Conservation (phyloP, 2,888 invertebrate species). For the Rhopalosiphum nymphaeae region DNA sequence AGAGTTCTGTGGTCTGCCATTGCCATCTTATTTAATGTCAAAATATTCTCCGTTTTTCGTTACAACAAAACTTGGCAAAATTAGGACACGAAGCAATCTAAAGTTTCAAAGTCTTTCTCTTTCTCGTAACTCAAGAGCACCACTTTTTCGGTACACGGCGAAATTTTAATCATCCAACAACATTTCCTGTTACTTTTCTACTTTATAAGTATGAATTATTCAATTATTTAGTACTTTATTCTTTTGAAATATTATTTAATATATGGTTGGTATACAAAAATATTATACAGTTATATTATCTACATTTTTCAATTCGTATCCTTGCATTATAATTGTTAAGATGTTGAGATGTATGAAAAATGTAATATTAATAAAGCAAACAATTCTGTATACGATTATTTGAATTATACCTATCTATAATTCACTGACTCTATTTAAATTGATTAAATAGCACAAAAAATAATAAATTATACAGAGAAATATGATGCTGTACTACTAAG, state of each 20-base stretch:
- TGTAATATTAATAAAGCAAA: not conserved
- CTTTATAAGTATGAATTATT: conserved; percentile 4
- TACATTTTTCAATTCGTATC: not conserved
- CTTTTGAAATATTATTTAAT: not conserved
- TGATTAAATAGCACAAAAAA: not conserved
- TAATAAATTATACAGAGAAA: not conserved
- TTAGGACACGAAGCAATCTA: conserved; percentile 48
- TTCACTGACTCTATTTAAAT: not conserved
- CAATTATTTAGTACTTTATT: not conserved
- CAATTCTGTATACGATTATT: not conserved
- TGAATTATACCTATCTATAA: not conserved
- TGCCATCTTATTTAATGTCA: conserved; percentile 11
- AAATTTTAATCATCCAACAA: conserved; percentile 31
- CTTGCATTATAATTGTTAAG: not conserved
- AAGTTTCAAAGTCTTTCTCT: conserved; percentile 45
- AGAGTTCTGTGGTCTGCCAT: not conserved
- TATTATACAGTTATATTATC: not conserved
- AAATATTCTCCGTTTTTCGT: conserved; percentile 39
- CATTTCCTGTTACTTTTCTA: conserved; percentile 1
- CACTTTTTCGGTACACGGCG: not conserved
- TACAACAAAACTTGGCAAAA: conserved; percentile 42
- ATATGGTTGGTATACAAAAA: not conserved
- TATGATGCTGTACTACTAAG: not conserved
- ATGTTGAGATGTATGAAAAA: not conserved
- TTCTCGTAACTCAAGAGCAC: conserved; percentile 21